These are phyloP conservation scores for Caloenas nicobarica DNA, from an alignment of 2,113 vertebrate genomes.

Conservation along the genomic window DNA sequence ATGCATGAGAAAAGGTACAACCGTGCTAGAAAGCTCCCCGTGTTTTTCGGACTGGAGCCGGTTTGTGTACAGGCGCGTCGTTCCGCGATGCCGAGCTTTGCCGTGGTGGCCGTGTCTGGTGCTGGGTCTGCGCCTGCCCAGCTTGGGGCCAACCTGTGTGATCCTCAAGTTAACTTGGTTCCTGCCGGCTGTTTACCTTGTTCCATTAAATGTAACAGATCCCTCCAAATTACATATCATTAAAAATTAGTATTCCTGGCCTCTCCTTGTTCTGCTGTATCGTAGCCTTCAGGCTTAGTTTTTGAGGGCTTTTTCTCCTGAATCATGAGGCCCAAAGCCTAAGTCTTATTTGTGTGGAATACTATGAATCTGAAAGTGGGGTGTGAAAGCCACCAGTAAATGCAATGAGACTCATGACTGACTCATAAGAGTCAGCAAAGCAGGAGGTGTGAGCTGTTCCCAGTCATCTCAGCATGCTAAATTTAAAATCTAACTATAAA, in stretches of 20 bases:
- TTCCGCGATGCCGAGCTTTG: background rate
- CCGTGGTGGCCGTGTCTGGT: accelerated
- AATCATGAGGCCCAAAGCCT: background rate
- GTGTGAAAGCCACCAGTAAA: background rate
- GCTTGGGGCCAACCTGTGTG: accelerated
- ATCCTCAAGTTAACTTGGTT: background rate
- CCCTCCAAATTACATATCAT: background rate
- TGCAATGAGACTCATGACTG: background rate
- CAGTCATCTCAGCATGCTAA: background rate
- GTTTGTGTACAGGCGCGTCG: accelerated
- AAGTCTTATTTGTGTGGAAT: background rate
- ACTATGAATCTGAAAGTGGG: background rate
- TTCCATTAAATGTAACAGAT: background rate
- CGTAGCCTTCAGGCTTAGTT: background rate
- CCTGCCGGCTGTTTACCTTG: background rate
- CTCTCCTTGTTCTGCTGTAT: background rate
- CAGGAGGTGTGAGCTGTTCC: background rate
- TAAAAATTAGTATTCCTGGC: background rate
- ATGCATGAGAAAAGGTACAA: background rate
- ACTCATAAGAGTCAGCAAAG: background rate
- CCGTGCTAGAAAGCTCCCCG: background rate
- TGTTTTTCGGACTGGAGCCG: background rate
- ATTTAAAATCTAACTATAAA: background rate
- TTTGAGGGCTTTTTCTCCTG: background rate
- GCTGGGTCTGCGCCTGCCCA: accelerated